Conservation (phyloP, 2,888 invertebrate genomes). For the Heliconius aoede region DNA sequence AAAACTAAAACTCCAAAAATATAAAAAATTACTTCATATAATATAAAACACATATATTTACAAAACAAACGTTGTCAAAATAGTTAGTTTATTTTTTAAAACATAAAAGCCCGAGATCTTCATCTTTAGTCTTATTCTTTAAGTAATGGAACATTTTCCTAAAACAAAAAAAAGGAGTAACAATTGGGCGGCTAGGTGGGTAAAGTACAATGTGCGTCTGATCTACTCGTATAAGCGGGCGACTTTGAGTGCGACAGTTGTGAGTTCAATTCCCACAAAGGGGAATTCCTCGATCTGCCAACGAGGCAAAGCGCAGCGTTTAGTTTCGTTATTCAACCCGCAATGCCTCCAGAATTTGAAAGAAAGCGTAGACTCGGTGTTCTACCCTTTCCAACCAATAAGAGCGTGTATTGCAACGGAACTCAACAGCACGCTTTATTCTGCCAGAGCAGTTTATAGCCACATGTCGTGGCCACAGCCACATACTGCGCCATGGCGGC, state of each 20-base stretch:
- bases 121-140: slow-evolving; percentile 63
- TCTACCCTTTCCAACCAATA: too few species aligned
- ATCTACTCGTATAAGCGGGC: too few species aligned
- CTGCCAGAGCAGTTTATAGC: too few species aligned
- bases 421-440: too few species aligned
- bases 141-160: slow-evolving; percentile 71
- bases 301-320: not conserved
- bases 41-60: slow-evolving; percentile 22
- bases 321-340: not conserved
- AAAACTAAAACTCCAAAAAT: not conserved
- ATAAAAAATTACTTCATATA: not conserved
- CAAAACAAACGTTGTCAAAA: slow-evolving; percentile 10
- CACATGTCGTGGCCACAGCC: too few species aligned
- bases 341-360: not conserved
- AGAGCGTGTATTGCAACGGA: too few species aligned
- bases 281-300: too few species aligned
- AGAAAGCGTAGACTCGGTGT: too few species aligned
- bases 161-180: slow-evolving; percentile 50
- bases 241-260: too few species aligned
- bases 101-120: slow-evolving; percentile 50
- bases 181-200: not conserved
- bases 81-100: slow-evolving; percentile 16
- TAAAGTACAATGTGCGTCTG: too few species aligned
- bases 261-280: too few species aligned
- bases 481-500: too few species aligned